Percentiles rank a stretch among this genome's conserved stretches.
phyloP scores from a whole-genome alignment of 1,140 invertebrate species.

The Trissolcus basalis region DNA sequence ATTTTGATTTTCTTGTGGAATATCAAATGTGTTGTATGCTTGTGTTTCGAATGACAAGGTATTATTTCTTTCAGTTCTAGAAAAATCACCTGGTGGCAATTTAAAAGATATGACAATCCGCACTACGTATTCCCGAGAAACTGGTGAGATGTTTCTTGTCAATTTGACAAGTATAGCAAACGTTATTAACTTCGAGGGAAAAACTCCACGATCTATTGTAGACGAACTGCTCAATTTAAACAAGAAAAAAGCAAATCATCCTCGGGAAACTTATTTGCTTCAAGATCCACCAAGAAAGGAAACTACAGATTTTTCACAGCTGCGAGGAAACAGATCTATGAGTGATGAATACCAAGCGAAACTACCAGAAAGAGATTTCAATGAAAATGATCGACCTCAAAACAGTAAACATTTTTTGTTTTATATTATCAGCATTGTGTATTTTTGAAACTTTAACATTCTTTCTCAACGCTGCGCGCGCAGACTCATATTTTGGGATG shows the following conservation, averaged over 20 bases:
- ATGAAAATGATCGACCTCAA: too few species aligned
- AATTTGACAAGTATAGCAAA: conserved; percentile 70
- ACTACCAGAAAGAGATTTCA: too few species aligned
- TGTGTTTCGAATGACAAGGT: too few species aligned
- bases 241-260: conserved; percentile 32
- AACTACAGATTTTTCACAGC: background rate
- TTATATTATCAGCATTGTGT: too few species aligned
- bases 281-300: background rate
- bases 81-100: conserved; percentile 3
- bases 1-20: too few species aligned
- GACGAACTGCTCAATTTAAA: conserved; percentile 68
- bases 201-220: conserved; percentile 66
- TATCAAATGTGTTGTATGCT: too few species aligned
- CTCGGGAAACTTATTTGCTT: conserved; percentile 45
- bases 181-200: conserved; percentile 61
- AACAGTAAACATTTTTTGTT: too few species aligned
- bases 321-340: conserved; percentile 4
- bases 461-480: too few species aligned
- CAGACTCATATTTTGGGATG: too few species aligned
- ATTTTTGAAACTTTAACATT: too few species aligned
- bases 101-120: conserved; percentile 5
- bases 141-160: conserved; percentile 61
- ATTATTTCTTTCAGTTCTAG: conserved; percentile 34
- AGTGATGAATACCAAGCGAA: conserved; percentile 7
- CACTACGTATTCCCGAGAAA: conserved; percentile 44